These are phyloP conservation scores for Maniola hyperantus DNA, from an alignment of 2,888 invertebrate genomes.

Conservation along the genomic window DNA sequence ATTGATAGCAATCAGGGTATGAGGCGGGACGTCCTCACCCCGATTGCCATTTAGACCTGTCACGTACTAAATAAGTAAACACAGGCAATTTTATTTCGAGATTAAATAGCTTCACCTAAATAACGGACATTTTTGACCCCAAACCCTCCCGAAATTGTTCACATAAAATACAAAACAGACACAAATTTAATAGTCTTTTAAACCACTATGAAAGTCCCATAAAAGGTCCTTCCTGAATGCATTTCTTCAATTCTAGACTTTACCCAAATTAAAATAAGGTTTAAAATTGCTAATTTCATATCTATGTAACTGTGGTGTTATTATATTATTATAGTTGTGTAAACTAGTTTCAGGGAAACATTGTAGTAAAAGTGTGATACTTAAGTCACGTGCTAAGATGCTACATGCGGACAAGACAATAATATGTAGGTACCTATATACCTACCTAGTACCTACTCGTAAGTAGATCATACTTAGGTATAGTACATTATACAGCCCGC, in stretches of 20 bases:
- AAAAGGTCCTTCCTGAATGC: not conserved
- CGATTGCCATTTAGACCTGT: too few species aligned
- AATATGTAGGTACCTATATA: too few species aligned
- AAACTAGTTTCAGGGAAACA: slow-evolving; percentile 17
- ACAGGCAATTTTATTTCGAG: too few species aligned
- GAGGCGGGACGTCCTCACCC: too few species aligned
- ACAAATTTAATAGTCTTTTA: slow-evolving; percentile 24
- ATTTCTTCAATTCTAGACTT: not conserved
- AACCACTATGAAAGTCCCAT: slow-evolving; percentile 23
- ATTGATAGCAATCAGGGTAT: too few species aligned
- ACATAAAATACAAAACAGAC: slow-evolving; percentile 20
- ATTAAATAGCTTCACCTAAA: not conserved
- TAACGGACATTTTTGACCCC: not conserved
- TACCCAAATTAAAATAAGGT: not conserved
- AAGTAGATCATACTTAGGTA: too few species aligned
- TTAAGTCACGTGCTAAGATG: too few species aligned
- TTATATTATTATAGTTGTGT: too few species aligned
- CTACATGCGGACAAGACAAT: not conserved
- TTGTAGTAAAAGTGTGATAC: slow-evolving; percentile 12
- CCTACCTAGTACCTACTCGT: too few species aligned
- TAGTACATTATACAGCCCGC: too few species aligned
- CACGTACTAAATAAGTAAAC: too few species aligned
- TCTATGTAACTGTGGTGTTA: too few species aligned
- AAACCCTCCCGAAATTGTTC: slow-evolving; percentile 6
- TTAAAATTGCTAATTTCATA: not conserved